Base-by-base conservation (phyloP, 2,113 vertebrate species). In the Dasypus novemcinctus region DNA sequence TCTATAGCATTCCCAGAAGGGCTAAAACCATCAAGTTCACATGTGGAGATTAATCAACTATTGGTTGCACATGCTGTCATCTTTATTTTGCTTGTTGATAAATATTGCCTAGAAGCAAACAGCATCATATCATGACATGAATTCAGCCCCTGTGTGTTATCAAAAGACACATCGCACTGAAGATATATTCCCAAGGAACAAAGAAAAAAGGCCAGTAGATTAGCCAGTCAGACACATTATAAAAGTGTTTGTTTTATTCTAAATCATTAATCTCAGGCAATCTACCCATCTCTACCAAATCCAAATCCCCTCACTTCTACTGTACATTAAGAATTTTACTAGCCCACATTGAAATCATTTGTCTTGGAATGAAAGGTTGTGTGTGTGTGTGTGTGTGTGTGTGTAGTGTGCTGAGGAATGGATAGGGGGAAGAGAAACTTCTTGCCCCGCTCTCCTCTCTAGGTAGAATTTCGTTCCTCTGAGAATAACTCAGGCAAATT, bases 141-240 rank as follows among this genome's bases (percentile, higher is more conserved):
- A 0, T 27, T 49, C 23, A 29, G 17, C 15, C 49, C 17, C 41
- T 7, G 49, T 1, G 29, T 43, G 38, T 63, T 54, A 18, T 49
- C 14, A 12, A 81, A 92, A 54, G 41, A 83, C 71, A 68, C 63
- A 10, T 72, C 49, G n/a, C 36, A 0, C 57, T 20, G 10, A 54
- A 80, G 33, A n/a, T 0, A 18, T 46, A 46, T 1, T 0, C 41
- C 0, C 4, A 0, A n/a, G 41, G 49, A 66, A 5, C 8, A 1
- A 2, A 41, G 2, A 52, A 33, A 7, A 21, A 33, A 79, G 71
- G 33, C 17, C 76, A 25, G 63, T 2, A 31, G 20, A 36, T 49
- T 2, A 15, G 20, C 14, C 1, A 36, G 8, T 41, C 31, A 23
- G 43, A 36, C 2, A 27, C 59, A 61, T 27, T 21, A 2, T 29